Conservation (phyloP, 23 tunicate genomes). For the Trididemnum miniatum region DNA sequence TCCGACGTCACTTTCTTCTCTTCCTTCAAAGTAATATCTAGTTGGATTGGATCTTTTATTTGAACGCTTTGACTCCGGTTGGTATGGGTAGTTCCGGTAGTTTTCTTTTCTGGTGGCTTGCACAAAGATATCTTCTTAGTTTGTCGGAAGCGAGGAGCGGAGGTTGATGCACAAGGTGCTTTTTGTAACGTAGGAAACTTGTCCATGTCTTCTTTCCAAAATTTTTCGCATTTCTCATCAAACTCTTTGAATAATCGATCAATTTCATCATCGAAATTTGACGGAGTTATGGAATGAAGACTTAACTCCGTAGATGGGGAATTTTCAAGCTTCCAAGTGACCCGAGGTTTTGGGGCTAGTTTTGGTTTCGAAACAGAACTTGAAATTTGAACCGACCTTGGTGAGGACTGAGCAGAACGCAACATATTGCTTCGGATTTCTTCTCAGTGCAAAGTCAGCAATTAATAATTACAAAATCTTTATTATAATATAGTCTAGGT, state of each 20-base stretch:
- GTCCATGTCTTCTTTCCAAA: background rate
- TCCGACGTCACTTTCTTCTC: conserved; percentile 30
- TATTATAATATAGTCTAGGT: too few species aligned
- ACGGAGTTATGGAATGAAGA: background rate
- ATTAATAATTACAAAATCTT: too few species aligned
- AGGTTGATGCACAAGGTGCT: background rate
- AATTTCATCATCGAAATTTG: conserved; percentile 39
- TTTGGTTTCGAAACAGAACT: too few species aligned
- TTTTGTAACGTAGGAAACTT: background rate
- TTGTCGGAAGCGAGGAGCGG: background rate
- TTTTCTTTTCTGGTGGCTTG: background rate
- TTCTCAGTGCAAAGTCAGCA: too few species aligned
- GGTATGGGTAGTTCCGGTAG: background rate
- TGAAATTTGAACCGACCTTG: too few species aligned
- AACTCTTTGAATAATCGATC: conserved; percentile 37
- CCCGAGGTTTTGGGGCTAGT: too few species aligned
- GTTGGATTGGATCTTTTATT: background rate
- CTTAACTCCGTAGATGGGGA: too few species aligned
- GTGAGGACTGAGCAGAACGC: too few species aligned
- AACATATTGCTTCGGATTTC: too few species aligned
- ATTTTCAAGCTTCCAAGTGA: too few species aligned
- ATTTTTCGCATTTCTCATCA: conserved; percentile 33
- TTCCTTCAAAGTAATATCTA: background rate
- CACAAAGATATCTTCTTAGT: background rate
- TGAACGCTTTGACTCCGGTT: background rate